Base-by-base conservation (phyloP, 1,140 invertebrate genomes). In the Fopius arisanus region DNA sequence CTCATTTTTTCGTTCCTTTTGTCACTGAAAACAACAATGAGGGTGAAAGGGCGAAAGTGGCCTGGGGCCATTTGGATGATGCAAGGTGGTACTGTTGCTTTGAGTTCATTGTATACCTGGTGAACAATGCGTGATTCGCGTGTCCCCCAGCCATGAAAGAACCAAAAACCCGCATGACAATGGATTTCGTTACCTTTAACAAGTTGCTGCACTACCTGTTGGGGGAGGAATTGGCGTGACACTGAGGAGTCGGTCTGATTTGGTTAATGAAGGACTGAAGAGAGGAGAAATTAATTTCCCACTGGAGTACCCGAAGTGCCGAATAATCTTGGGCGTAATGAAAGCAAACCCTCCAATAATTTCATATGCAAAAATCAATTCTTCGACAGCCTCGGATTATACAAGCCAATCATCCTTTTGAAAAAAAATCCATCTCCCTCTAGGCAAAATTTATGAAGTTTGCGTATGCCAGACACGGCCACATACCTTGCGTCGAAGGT, bases 401-500 rank as follows among this genome's bases (percentile, higher is more conserved):
- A 19, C 33, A 21, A 40, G 33, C 65, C 33, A 67, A 67, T 67
- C 37, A 7, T n/a, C 16, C 29, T n/a, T 33, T 33, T 16, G n/a
- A n/a, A n/a, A 31, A 67, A 67, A 48, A 28, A 48, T 68, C 1
- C 10, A 21, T 40, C 41, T 48, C 21, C 12, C 67, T 41, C 41
- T 6, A 51, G 28, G 67, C 41, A 51, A 51, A 26, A 59, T 41
- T 26, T n/a, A 54, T 31, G 67, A 33, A 21, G 68, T 82, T 83
- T 78, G 43, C 54, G 73, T 74, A 81, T 82, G 81, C 82, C 65
- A 79, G 70, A 79, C 79, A 81, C 80, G 80, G 74, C 63, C 33
- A 62, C 65, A 66, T 75, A 75, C 77, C 77, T 74, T 68, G 75
- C 76, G 75, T 67, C 73, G 75, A 72, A 48, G 76, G 54, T 80